Percentiles rank a stretch among this genome's conserved stretches.
Conservation (phyloP, 2,113 vertebrate species). For the Oceanites oceanicus region DNA sequence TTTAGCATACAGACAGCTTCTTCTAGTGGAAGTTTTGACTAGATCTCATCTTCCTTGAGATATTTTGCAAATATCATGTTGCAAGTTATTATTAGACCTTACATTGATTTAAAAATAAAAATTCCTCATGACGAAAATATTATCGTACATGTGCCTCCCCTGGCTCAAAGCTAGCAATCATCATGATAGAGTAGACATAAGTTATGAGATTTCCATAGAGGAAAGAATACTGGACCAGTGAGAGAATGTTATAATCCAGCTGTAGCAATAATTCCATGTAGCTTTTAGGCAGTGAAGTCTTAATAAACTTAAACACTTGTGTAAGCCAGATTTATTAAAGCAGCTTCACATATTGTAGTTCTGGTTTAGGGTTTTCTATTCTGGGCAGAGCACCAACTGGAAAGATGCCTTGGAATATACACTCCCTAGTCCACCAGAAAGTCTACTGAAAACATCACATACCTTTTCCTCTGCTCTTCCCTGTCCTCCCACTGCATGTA, state of each 20-base stretch:
- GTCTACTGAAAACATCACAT: background rate
- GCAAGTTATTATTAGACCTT: constrained; percentile 21
- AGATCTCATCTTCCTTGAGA: background rate
- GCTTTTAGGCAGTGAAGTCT: constrained; percentile 36
- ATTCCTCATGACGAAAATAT: constrained; percentile 36
- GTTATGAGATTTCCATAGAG: constrained; percentile 54
- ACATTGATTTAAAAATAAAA: constrained; percentile 42
- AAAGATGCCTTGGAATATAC: constrained; percentile 30
- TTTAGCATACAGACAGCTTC: background rate
- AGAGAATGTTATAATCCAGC: constrained; percentile 50
- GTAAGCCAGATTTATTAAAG: constrained; percentile 56
- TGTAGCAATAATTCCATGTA: constrained; percentile 57
- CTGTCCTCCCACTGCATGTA: background rate
- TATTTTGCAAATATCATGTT: constrained; percentile 40
- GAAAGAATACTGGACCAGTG: constrained; percentile 17
- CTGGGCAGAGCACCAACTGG: constrained; percentile 53
- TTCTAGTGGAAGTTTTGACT: constrained; percentile 1
- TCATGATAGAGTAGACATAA: constrained; percentile 7
- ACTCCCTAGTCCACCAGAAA: background rate
- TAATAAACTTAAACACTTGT: constrained; percentile 65
- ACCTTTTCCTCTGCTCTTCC: background rate
- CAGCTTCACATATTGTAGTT: constrained; percentile 12
- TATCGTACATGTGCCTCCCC: background rate
- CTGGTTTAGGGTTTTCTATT: constrained; percentile 36
- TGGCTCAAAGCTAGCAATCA: background rate